These are phyloP conservation scores for Hirtodrosophila trivittata DNA, from an alignment of 2,888 invertebrate species.

Conservation along the genomic window DNA sequence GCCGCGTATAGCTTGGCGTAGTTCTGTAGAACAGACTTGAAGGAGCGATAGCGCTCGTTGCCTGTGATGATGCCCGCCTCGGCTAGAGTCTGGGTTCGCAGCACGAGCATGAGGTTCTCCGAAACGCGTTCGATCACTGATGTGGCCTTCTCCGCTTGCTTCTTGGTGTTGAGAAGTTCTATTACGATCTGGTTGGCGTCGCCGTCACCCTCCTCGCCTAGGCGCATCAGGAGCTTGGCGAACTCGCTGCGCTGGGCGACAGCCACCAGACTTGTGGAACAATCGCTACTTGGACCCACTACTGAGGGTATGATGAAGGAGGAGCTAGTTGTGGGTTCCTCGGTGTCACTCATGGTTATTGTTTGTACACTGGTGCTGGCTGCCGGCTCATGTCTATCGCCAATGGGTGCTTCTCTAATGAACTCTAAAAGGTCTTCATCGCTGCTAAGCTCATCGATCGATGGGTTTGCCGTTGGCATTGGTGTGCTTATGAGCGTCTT, in stretches of 20 bases:
- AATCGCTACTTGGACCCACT: conserved; percentile 7
- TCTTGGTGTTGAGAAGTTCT: conserved; percentile 43
- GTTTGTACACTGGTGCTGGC: no score
- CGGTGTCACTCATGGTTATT: no score
- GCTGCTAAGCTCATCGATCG: no score
- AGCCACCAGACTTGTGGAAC: no score
- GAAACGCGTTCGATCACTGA: conserved; percentile 57
- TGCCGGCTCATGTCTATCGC: no score
- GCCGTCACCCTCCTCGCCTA: conserved; percentile 58
- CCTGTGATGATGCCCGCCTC: conserved; percentile 55
- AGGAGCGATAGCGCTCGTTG: conserved; percentile 60
- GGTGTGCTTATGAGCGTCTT: no score
- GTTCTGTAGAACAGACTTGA: conserved; percentile 53
- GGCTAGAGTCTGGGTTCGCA: conserved; percentile 47
- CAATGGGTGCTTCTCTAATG: no score
- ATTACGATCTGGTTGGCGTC: conserved; percentile 63
- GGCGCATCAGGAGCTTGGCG: conserved; percentile 34
- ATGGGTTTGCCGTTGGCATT: no score
- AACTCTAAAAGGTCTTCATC: no score
- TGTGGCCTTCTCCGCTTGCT: conserved; percentile 9
- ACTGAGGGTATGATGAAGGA: conserved; percentile 4
- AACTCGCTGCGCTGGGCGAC: conserved; percentile 44
- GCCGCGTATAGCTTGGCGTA: conserved; percentile 65
- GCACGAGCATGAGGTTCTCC: conserved; percentile 46
- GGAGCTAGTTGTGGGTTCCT: no score